Base-by-base conservation (phyloP, 2,797 vertebrate species). In the Anguilla pacifica region DNA sequence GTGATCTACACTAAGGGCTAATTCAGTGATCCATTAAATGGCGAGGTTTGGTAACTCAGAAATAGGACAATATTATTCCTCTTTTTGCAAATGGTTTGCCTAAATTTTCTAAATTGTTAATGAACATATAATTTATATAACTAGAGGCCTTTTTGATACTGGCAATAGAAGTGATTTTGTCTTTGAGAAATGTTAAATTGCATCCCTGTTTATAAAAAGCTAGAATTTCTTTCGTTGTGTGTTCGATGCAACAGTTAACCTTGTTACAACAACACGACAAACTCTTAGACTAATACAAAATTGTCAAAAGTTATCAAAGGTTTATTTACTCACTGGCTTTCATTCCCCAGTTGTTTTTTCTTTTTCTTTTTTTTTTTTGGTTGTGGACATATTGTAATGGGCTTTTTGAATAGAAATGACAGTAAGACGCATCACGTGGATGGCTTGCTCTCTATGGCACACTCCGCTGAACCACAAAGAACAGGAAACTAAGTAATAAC, bases 191-290 rank as follows among this genome's bases (percentile, higher is more conserved):
- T 53, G 51, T 49, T 77, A 77, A 87, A 85, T 77, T 79, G 87
- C 70, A 79, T 85, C 57, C 31, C 74, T 53, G 70, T 85, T 85
- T 64, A 88, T 85, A 88, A 67, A 84, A 87, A 84, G 61, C 53
- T 35, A 84, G 31, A 64, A 55, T 55, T 31, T 84, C 53, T 57
- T 57, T 28, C 11, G 6, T 84, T 57, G 28, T 35, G 83, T 82
- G 39, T 85, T 85, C 3, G 43, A 70, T 46, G 59, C 61, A 64
- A 67, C 61, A 46, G 22, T 61, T 67, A 67, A 70, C 55, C 31
- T 15, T 35, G 83, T 59, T 85, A 6, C 57, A 85, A 28, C 19
- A 43, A 19, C 28, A 13, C 25, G 13, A 67, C 39, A 17, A n/a
- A 39, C 59, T 85, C 22, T 57, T 55, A 55, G 51, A 55, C 55